Percentiles rank a stretch among this genome's conserved stretches.
Evolutionary conservation across 1,140 invertebrate species (phyloP).

Genomic region (Pectinophora gossypiella): DNA sequence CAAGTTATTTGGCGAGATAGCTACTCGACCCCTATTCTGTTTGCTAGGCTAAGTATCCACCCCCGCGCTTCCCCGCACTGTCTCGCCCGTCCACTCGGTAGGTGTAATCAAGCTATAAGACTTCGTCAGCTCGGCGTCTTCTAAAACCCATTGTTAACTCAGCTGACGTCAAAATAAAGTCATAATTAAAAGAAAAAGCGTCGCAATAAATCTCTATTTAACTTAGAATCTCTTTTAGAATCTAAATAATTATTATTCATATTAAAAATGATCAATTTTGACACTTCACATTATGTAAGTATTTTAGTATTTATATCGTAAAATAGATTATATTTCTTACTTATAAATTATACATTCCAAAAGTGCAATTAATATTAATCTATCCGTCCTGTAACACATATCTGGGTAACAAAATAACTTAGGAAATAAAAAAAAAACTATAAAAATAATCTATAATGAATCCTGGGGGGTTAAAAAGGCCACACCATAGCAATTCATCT

Average conservation of each 20-base stretch:
- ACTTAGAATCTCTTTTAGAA: not conserved
- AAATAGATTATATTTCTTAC: not conserved
- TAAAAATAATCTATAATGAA: not conserved
- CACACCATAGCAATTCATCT: not conserved
- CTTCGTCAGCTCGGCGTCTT: too few species aligned
- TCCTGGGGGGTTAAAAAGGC: not conserved
- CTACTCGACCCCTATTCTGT: too few species aligned
- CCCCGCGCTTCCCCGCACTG: too few species aligned
- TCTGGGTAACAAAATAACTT: too few species aligned
- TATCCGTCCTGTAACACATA: conserved; percentile 27
- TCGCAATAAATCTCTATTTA: not conserved
- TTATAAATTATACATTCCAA: conserved; percentile 24
- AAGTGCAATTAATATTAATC: conserved; percentile 35
- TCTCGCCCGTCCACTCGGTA: too few species aligned
- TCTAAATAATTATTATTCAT: not conserved
- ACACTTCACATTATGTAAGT: not conserved
- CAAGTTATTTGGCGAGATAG: too few species aligned
- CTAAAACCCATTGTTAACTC: too few species aligned
- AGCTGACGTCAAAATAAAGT: too few species aligned
- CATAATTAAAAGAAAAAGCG: too few species aligned
- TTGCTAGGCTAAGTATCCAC: too few species aligned
- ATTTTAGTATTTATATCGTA: not conserved
- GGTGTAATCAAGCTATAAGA: too few species aligned
- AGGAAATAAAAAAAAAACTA: conserved; percentile 10
- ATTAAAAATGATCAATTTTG: not conserved